These are phyloP conservation scores for Suillia variegata DNA, from an alignment of 2,888 invertebrate genomes.

Conservation along the genomic window DNA sequence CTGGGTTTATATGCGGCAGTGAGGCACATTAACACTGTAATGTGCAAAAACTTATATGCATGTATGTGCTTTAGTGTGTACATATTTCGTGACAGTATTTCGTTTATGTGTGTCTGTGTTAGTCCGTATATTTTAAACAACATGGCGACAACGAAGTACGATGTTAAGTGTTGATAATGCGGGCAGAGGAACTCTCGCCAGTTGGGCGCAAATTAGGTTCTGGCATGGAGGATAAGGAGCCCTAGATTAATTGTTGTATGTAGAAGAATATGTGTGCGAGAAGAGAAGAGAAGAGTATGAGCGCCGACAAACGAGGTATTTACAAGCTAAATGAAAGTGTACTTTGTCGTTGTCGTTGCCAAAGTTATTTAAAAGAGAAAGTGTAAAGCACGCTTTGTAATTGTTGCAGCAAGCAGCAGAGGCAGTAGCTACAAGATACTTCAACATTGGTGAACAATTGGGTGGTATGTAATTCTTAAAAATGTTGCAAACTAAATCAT, in stretches of 20 bases:
- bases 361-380: conserved; percentile 19
- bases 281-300: conserved; percentile 51
- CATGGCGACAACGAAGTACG: conserved; percentile 19
- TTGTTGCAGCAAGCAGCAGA: no score
- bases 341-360: no score
- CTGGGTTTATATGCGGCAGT: conserved; percentile 55
- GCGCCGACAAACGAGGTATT: conserved; percentile 49
- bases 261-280: no score
- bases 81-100: not conserved
- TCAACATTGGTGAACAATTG: no score
- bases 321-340: conserved; percentile 57
- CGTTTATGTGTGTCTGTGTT: conserved; percentile 7
- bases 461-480: no score
- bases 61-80: conserved; percentile 24
- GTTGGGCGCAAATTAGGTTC: conserved; percentile 10
- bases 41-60: conserved; percentile 53
- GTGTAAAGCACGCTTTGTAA: conserved; percentile 2
- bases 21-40: conserved; percentile 59
- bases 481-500: no score
- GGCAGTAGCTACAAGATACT: no score
- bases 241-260: conserved; percentile 55
- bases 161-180: conserved; percentile 26
- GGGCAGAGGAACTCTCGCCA: not conserved
- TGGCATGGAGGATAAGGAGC: conserved; percentile 7
- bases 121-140: not conserved